Conservation (phyloP, 1,140 invertebrate species). For the Atta colombica region DNA sequence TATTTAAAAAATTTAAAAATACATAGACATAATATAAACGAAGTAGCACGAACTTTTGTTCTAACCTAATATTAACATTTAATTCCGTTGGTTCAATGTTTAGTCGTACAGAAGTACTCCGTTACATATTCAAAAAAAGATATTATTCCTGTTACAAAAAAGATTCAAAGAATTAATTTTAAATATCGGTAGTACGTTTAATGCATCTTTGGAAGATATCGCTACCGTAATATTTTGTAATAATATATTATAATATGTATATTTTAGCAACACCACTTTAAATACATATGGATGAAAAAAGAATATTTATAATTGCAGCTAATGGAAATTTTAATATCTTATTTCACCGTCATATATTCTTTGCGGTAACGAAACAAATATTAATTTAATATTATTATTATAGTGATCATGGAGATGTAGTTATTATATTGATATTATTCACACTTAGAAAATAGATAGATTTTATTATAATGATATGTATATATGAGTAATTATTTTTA, state of each 20-base stretch:
- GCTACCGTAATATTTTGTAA: neutral
- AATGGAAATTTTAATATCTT: neutral
- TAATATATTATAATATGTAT: too few species aligned
- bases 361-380: neutral
- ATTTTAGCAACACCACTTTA: neutral
- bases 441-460: neutral
- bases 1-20: too few species aligned
- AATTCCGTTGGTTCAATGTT: too few species aligned
- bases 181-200: neutral
- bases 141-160: neutral
- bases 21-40: too few species aligned
- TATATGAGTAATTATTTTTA: too few species aligned
- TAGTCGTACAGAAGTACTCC: too few species aligned
- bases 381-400: neutral
- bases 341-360: constrained; percentile 21
- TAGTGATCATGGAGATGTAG: neutral
- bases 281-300: neutral
- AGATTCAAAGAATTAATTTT: constrained; percentile 4
- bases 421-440: neutral
- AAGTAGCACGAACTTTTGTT: too few species aligned
- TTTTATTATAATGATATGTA: neutral
- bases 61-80: too few species aligned
- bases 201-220: neutral
- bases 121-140: neutral
- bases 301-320: constrained; percentile 12